Evolutionary conservation across 2,113 vertebrate species (phyloP).

Genomic region (Gavialis gangeticus): DNA sequence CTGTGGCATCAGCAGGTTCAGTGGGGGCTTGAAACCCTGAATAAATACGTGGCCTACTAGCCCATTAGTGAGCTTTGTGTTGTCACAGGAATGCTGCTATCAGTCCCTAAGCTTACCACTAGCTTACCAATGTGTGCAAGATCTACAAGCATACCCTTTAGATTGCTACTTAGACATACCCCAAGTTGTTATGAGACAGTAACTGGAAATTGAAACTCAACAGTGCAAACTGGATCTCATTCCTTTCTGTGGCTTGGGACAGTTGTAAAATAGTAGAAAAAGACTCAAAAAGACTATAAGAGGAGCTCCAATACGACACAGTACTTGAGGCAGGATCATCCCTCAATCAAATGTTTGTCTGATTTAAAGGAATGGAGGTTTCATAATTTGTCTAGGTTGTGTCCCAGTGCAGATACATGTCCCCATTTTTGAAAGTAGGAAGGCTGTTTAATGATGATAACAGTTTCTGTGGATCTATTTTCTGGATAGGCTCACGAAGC

Average conservation of each 20-base stretch:
- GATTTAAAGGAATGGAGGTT: no score
- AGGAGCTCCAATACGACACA: no score
- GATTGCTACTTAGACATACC: background rate
- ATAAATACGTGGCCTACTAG: accelerated
- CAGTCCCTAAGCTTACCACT: background rate
- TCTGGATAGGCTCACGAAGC: constrained; percentile 92
- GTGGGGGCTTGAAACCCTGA: accelerated
- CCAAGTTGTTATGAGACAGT: background rate
- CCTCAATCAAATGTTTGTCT: no score
- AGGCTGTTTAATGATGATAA: background rate
- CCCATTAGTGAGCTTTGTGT: background rate
- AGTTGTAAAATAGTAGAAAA: background rate
- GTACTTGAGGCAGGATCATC: no score
- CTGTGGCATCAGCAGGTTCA: background rate
- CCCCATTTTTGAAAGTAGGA: background rate
- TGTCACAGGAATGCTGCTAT: background rate
- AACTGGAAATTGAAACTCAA: background rate
- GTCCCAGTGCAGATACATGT: background rate
- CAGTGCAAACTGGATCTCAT: background rate
- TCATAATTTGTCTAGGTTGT: no score
- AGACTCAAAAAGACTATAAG: no score
- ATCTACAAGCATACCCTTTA: no score
- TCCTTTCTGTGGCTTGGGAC: background rate
- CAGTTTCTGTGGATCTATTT: background rate
- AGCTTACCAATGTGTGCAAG: no score